Base-by-base conservation (phyloP, 1,140 invertebrate species). In the Pseudomyrmex flavicornis region DNA sequence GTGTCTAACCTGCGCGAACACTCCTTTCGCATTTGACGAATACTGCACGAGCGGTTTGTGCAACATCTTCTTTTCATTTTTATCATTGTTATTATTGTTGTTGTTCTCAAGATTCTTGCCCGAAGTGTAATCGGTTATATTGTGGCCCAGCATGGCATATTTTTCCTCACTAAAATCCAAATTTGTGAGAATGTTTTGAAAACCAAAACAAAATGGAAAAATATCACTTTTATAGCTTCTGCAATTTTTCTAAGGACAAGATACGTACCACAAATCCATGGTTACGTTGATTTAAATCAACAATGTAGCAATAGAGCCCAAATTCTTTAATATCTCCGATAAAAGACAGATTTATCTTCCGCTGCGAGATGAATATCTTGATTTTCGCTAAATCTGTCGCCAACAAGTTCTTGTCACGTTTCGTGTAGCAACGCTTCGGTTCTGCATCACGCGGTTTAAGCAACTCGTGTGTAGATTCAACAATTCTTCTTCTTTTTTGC, bases 1-100 rank as follows among this genome's bases (percentile, higher is more conserved):
- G 5, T 35, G 22, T 50, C 65, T 80, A 2, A 93, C 92, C 91
- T 93, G 92, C 10, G 92, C 92, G 26, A 92, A 73, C 35, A 91
- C 87, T 8, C 90, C 92, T 62, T 89, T 91, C 1, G 65, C 76
- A 74, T 92, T 92, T 1, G 89, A 88, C 1, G 79, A 85, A 65
- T 90, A 75, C 20, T 79, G 77, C 12, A 46, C 77, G 2, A 69
- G 22, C 63, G 17, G 12, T 73, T 58, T 35, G 44, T 61, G 48
- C 20, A 50, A 44, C 22, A 10, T 58, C 2, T 13, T 15, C 2
- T 73, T 44, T 1, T 85, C 87, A 50, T 74, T 90, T 46, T 90
- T 91, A 0, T 50, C 68, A 54, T 91, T 85, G 7, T 85, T 58
- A 2, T 22, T 48, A 10, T 70, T 82, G 17, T 87, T 87, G 15